Evolutionary conservation across 1,140 invertebrate species (phyloP).

Genomic region (Danaus melanippus): DNA sequence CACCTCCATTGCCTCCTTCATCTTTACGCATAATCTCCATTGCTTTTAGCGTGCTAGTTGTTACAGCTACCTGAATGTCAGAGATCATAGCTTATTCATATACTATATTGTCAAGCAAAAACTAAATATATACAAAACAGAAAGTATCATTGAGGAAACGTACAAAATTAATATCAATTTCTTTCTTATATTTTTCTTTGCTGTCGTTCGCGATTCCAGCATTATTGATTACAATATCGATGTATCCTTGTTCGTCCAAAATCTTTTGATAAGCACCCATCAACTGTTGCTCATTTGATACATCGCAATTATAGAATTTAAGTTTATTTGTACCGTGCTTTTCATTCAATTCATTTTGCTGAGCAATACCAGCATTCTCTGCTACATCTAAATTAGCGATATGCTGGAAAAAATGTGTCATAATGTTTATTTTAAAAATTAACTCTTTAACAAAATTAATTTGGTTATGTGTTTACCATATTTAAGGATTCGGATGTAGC

Average conservation of each 20-base stretch:
- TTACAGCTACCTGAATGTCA: constrained; percentile 30
- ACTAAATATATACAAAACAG: constrained; percentile 4
- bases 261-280: constrained; percentile 72
- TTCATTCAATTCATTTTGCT: constrained; percentile 21
- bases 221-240: constrained; percentile 78
- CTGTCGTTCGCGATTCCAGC: constrained; percentile 66
- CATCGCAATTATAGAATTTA: constrained; percentile 73
- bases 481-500: too few species aligned
- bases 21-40: constrained; percentile 73
- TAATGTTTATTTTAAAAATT: too few species aligned
- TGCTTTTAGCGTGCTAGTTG: constrained; percentile 38
- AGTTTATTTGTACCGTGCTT: constrained; percentile 27
- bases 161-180: constrained; percentile 41
- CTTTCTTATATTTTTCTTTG: constrained; percentile 25
- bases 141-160: constrained; percentile 10
- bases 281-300: constrained; percentile 74
- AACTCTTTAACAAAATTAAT: too few species aligned
- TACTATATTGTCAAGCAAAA: too few species aligned
- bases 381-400: constrained; percentile 8
- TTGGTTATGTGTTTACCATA: too few species aligned
- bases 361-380: neutral
- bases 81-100: constrained; percentile 14
- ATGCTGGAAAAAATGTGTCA: constrained; percentile 5
- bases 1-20: constrained; percentile 71
- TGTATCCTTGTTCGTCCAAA: constrained; percentile 65